Evolutionary conservation across 1,140 invertebrate genomes (phyloP).

Genomic region (Lerema accius): DNA sequence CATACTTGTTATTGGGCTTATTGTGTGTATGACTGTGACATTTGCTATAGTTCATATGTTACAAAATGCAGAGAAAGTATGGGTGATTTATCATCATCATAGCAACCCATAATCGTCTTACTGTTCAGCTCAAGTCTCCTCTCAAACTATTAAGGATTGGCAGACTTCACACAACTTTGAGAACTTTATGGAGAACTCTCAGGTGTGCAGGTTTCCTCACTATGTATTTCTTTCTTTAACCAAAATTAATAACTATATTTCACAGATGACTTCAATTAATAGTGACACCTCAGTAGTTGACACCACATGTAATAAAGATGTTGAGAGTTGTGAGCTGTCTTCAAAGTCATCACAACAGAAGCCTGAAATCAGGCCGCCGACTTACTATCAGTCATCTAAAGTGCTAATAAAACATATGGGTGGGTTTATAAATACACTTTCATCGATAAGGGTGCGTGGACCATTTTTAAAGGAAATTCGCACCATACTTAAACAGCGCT

Average conservation of each 20-base stretch:
- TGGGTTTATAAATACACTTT: neutral
- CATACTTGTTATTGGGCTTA: too few species aligned
- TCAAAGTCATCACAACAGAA: neutral
- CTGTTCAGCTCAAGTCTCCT: too few species aligned
- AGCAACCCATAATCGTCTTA: too few species aligned
- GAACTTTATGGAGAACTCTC: too few species aligned
- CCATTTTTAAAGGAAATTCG: neutral
- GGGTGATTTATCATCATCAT: too few species aligned
- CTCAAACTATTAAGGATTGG: too few species aligned
- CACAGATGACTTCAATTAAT: conserved; percentile 21
- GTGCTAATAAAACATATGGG: neutral
- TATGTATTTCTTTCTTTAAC: neutral
- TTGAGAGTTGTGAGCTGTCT: conserved; percentile 21
- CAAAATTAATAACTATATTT: conserved; percentile 21
- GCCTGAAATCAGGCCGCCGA: neutral
- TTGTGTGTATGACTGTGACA: too few species aligned
- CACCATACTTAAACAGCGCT: neutral
- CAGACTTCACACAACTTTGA: too few species aligned
- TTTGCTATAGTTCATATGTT: too few species aligned
- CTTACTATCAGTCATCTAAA: neutral
- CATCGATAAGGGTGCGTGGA: neutral
- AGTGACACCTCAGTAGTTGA: neutral
- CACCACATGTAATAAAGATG: conserved; percentile 5
- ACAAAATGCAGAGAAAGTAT: too few species aligned
- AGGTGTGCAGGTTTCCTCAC: too few species aligned